A percentile compares a stretch with the other conserved stretches of the same genome.
phyloP scores from a whole-genome alignment of 2,113 vertebrate species.

The Hystrix cristata region DNA sequence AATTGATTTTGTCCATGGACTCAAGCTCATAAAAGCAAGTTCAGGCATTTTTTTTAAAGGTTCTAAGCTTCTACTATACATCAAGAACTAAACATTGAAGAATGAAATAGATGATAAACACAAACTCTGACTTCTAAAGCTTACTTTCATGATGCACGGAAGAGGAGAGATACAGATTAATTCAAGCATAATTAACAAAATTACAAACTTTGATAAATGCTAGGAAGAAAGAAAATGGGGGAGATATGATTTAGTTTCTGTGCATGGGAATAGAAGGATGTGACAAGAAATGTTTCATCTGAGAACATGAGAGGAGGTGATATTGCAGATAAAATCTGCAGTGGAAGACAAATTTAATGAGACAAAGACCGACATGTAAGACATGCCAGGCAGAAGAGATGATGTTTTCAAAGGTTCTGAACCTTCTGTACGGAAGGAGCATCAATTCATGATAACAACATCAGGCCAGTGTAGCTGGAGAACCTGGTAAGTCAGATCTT shows the following conservation, averaged over 20 bases:
- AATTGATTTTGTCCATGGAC: slow-evolving; percentile 9
- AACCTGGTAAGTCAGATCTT: background rate
- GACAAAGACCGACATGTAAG: background rate
- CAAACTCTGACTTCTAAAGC: background rate
- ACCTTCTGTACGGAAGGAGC: background rate
- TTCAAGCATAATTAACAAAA: background rate
- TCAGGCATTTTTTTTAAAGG: slow-evolving; percentile 4
- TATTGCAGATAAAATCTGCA: background rate
- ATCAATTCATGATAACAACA: background rate
- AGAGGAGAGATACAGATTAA: background rate
- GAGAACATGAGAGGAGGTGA: background rate
- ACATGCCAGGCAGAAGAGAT: background rate
- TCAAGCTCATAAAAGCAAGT: background rate
- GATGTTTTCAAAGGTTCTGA: slow-evolving; percentile 24
- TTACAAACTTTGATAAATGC: background rate
- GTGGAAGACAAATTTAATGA: background rate
- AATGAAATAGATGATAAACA: background rate
- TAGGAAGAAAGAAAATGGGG: background rate
- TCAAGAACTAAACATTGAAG: background rate
- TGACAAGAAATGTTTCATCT: slow-evolving; percentile 12
- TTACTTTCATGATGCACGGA: fast-evolving
- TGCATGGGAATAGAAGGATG: background rate
- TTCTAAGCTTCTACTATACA: background rate
- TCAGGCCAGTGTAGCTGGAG: background rate
- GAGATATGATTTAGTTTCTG: background rate